These are phyloP conservation scores for Himalopsyche kuldschensis DNA, from an alignment of 2,888 invertebrate species.

Conservation along the genomic window DNA sequence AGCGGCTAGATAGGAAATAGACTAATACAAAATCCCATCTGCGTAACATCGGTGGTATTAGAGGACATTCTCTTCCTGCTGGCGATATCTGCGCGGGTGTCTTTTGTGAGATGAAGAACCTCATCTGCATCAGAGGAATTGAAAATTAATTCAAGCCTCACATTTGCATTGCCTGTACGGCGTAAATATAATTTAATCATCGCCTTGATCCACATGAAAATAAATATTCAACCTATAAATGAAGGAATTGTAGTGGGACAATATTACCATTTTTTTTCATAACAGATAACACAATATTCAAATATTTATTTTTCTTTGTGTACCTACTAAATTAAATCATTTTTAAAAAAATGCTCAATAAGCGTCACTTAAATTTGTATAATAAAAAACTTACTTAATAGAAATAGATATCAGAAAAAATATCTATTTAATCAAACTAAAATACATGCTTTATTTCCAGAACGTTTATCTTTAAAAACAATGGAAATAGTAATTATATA, in stretches of 20 bases:
- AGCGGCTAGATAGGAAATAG: background rate
- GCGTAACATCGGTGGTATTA: background rate
- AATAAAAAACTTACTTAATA: no score
- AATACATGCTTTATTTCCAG: no score
- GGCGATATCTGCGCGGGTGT: background rate
- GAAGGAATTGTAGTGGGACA: background rate
- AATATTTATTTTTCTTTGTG: no score
- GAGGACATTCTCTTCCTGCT: background rate
- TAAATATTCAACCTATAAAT: background rate
- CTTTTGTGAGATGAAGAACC: background rate
- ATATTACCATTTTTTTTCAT: no score
- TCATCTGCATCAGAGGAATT: constrained; percentile 10
- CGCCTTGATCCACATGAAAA: background rate
- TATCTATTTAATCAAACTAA: no score
- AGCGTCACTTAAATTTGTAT: no score
- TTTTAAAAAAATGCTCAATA: no score
- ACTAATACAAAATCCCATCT: background rate
- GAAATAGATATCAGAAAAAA: no score
- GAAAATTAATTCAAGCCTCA: constrained; percentile 6
- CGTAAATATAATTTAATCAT: background rate
- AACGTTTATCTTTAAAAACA: no score
- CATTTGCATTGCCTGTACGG: background rate
- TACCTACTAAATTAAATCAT: no score
- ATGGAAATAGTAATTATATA: no score
- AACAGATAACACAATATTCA: no score